Conservation (phyloP, 2,888 invertebrate species). For the Drosophila infuscata region DNA sequence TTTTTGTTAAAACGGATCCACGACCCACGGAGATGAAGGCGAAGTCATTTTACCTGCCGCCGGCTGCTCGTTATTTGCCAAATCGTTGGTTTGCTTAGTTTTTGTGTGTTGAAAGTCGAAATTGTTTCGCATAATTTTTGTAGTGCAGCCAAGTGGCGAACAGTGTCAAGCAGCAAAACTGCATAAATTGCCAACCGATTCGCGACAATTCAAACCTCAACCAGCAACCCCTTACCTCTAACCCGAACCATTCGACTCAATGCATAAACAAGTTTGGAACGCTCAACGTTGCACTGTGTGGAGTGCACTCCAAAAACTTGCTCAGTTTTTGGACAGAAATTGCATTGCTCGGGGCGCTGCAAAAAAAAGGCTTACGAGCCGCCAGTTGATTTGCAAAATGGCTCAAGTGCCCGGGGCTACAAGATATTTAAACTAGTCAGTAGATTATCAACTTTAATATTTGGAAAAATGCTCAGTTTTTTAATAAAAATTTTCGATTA, state of each 20-base stretch:
- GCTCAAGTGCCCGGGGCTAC: constrained; percentile 35
- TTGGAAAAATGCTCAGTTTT: constrained; percentile 55
- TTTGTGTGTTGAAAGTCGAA: constrained; percentile 63
- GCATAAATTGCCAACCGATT: constrained; percentile 57
- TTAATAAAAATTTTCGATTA: constrained; percentile 68
- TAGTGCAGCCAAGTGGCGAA: constrained; percentile 69
- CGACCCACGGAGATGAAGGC: background rate
- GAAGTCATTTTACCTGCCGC: constrained; percentile 36
- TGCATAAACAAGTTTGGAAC: constrained; percentile 67
- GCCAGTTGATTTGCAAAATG: constrained; percentile 58
- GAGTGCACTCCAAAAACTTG: constrained; percentile 74
- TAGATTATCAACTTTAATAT: constrained; percentile 23
- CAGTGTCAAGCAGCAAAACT: constrained; percentile 68
- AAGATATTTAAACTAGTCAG: constrained; percentile 23
- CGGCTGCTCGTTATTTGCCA: constrained; percentile 38
- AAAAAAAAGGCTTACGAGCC: constrained; percentile 14
- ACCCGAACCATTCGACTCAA: constrained; percentile 2
- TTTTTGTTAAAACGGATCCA: constrained; percentile 10
- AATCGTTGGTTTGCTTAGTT: constrained; percentile 28
- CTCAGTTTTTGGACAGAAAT: constrained; percentile 61
- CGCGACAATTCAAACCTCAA: constrained; percentile 6
- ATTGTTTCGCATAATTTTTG: constrained; percentile 75
- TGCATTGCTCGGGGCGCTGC: constrained; percentile 31
- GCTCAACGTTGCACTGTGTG: constrained; percentile 46
- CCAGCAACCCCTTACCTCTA: background rate